Conservation (phyloP, 2,888 invertebrate species). For the Ceratothoa steindachneri region DNA sequence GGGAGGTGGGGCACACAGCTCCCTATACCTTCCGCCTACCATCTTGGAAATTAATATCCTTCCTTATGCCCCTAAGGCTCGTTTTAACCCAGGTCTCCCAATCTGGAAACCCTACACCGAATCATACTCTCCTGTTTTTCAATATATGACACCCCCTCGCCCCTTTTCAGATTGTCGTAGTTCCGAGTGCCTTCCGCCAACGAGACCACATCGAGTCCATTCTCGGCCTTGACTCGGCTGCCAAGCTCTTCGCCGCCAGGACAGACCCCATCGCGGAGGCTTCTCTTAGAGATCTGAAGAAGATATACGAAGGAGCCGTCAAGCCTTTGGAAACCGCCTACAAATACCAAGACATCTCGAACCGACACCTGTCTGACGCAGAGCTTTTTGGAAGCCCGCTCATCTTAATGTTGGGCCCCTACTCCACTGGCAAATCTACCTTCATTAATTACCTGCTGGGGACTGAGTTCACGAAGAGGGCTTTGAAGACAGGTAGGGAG, state of each 20-base stretch:
- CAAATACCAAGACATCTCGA: constrained; percentile 86
- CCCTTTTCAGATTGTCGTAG: constrained; percentile 55
- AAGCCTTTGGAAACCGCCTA: constrained; percentile 85
- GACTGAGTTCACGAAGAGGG: constrained; percentile 75
- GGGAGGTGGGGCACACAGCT: too few species aligned
- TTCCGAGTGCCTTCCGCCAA: constrained; percentile 59
- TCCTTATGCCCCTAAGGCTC: too few species aligned
- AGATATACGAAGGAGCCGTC: constrained; percentile 76
- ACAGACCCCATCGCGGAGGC: constrained; percentile 54
- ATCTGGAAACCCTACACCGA: too few species aligned
- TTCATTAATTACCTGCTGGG: constrained; percentile 88
- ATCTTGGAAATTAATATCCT: too few species aligned
- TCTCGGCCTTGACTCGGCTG: constrained; percentile 72
- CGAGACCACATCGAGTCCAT: constrained; percentile 76
- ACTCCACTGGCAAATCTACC: constrained; percentile 93
- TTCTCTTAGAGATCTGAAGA: constrained; percentile 77
- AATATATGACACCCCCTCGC: too few species aligned
- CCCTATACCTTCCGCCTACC: too few species aligned
- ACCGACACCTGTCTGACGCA: constrained; percentile 83
- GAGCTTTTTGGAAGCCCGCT: constrained; percentile 92
- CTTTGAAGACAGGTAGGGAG: constrained; percentile 74
- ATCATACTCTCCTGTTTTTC: too few species aligned
- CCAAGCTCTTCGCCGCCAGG: constrained; percentile 63
- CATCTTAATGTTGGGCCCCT: constrained; percentile 89
- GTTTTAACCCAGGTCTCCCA: too few species aligned